A percentile compares a stretch with the other conserved stretches of the same genome.
phyloP scores from a whole-genome alignment of 2,113 vertebrate genomes.

The Pollachius pollachius region DNA sequence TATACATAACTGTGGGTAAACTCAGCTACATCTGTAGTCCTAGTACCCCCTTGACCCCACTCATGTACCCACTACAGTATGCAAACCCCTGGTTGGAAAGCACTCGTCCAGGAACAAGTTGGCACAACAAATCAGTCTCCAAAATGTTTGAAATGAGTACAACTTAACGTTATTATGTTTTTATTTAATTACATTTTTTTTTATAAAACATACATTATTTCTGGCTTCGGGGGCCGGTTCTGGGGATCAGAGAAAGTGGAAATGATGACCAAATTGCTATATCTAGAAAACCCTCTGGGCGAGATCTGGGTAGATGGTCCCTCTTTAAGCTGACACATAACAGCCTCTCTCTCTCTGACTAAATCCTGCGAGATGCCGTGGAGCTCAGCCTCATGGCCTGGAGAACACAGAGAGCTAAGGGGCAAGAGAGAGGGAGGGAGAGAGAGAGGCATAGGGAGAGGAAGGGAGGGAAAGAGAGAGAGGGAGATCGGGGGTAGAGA shows the following conservation, averaged over 20 bases:
- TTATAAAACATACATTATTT: too few species aligned
- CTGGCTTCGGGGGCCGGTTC: constrained; percentile 8
- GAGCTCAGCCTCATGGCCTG: constrained; percentile 72
- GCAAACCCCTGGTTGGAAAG: too few species aligned
- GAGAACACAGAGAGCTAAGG: constrained; percentile 54
- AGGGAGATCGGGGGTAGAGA: not conserved
- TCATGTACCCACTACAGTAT: too few species aligned
- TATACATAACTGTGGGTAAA: too few species aligned
- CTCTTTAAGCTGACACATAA: constrained; percentile 74
- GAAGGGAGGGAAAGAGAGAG: constrained; percentile 9
- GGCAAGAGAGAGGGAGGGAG: constrained; percentile 27
- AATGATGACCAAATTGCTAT: constrained; percentile 71
- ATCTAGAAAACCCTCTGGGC: constrained; percentile 77
- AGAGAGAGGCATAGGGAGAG: constrained; percentile 7
- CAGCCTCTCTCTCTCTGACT: constrained; percentile 55
- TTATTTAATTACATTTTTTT: too few species aligned
- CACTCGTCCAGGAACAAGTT: too few species aligned
- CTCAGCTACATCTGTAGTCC: too few species aligned
- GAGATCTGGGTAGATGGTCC: constrained; percentile 56
- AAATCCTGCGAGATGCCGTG: constrained; percentile 68
- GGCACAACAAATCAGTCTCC: too few species aligned
- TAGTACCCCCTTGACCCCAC: too few species aligned
- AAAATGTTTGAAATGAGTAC: too few species aligned
- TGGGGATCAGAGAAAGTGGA: constrained; percentile 41
- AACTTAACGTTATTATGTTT: too few species aligned